Percentiles rank a stretch among this genome's conserved stretches.
phyloP scores from a whole-genome alignment of 2,113 vertebrate species.

The Pleuronectes platessa region DNA sequence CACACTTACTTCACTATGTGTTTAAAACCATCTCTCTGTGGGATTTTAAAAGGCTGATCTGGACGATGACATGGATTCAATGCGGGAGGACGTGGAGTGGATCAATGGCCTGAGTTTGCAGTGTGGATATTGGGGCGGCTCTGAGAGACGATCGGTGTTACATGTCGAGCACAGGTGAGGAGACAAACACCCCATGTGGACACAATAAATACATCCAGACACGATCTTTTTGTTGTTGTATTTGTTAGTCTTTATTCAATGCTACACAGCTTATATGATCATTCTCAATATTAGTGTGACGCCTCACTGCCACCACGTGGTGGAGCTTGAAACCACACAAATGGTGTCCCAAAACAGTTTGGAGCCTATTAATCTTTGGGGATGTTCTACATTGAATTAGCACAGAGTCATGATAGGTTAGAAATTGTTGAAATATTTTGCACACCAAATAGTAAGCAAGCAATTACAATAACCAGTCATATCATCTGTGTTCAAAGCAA shows the following conservation, averaged over 20 bases:
- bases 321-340: constrained; percentile 23
- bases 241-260: background rate
- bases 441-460: background rate
- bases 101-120: constrained; percentile 78
- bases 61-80: constrained; percentile 88
- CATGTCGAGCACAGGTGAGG: constrained; percentile 94
- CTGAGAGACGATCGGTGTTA: constrained; percentile 84
- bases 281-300: background rate
- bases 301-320: constrained; percentile 31
- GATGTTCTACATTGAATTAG: background rate
- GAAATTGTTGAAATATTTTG: background rate
- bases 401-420: background rate
- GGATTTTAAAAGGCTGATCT: constrained; percentile 73
- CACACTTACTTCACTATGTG: background rate
- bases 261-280: background rate
- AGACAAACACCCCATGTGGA: background rate
- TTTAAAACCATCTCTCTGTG: background rate
- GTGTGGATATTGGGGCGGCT: constrained; percentile 65
- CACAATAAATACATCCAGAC: background rate
- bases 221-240: background rate
- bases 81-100: constrained; percentile 88
- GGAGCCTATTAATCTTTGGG: background rate
- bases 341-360: background rate
- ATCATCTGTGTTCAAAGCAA: background rate
- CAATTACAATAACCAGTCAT: background rate